These are phyloP conservation scores for Zingel zingel DNA, from an alignment of 2,113 vertebrate genomes.

Conservation along the genomic window DNA sequence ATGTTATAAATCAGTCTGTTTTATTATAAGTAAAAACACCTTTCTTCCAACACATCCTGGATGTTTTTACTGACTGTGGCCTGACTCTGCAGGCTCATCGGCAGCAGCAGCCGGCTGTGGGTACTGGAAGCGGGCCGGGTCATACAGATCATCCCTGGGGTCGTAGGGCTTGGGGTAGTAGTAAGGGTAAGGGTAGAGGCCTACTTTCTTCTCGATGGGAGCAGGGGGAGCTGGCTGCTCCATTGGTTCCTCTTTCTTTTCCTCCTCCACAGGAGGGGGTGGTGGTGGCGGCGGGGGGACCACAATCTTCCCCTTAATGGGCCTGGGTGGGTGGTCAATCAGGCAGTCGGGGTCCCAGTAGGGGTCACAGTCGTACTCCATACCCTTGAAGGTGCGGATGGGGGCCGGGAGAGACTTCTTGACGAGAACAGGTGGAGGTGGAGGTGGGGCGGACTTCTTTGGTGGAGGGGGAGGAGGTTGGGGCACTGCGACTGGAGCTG, in stretches of 20 bases:
- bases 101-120: slow-evolving; percentile 66
- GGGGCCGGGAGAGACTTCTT: slow-evolving; percentile 68
- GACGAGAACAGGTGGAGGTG: slow-evolving; percentile 54
- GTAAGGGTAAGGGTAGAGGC: slow-evolving; percentile 64
- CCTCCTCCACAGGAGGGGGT: slow-evolving; percentile 54
- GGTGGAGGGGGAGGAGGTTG: slow-evolving; percentile 61
- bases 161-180: slow-evolving; percentile 72
- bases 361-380: slow-evolving; percentile 87
- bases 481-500: slow-evolving; percentile 31
- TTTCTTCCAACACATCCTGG: not conserved
- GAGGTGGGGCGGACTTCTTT: slow-evolving; percentile 54
- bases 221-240: slow-evolving; percentile 65
- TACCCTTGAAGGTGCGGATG: slow-evolving; percentile 76
- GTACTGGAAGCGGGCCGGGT: slow-evolving; percentile 79
- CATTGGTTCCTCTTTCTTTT: slow-evolving; percentile 66
- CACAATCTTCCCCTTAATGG: slow-evolving; percentile 71
- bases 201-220: slow-evolving; percentile 70
- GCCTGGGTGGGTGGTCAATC: slow-evolving; percentile 80
- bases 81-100: slow-evolving; percentile 61
- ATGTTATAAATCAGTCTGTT: slow-evolving; percentile 52
- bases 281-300: slow-evolving; percentile 61
- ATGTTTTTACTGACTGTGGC: slow-evolving; percentile 51
- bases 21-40: not conserved
- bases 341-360: slow-evolving; percentile 88
- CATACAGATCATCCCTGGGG: slow-evolving; percentile 80